These are phyloP conservation scores for Drosophila lutescens DNA, from an alignment of 2,888 invertebrate genomes.

Conservation along the genomic window DNA sequence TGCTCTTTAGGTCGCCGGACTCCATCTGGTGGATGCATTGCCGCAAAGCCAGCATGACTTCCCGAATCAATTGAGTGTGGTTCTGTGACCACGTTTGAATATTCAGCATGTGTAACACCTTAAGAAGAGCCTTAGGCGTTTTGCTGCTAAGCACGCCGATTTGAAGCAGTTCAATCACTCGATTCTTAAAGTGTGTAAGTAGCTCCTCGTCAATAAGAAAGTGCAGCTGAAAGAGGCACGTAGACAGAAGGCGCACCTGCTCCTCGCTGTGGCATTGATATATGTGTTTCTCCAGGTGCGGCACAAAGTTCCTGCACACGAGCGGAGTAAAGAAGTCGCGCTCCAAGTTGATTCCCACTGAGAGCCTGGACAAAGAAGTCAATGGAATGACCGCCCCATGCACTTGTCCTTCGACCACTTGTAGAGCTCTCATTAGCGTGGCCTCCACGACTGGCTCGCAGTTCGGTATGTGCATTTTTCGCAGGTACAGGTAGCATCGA, in stretches of 20 bases:
- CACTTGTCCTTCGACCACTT: conserved; percentile 63
- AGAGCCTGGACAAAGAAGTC: conserved; percentile 83
- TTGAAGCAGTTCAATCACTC: conserved; percentile 81
- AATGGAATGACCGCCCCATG: conserved; percentile 74
- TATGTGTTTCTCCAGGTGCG: conserved; percentile 81
- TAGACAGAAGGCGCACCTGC: conserved; percentile 84
- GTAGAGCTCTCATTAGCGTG: conserved; percentile 75
- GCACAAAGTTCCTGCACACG: conserved; percentile 82
- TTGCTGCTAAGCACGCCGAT: conserved; percentile 66
- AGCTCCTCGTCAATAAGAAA: conserved; percentile 82
- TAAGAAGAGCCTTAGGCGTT: conserved; percentile 74
- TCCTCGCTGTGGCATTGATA: conserved; percentile 80
- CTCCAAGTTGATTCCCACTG: conserved; percentile 83
- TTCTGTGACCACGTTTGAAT: conserved; percentile 85
- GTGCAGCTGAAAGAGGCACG: conserved; percentile 84
- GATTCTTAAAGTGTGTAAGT: conserved; percentile 82
- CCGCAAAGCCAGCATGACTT: conserved; percentile 82
- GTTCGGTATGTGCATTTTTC: conserved; percentile 84
- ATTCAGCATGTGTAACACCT: conserved; percentile 84
- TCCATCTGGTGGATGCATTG: conserved; percentile 82
- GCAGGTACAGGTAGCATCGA: conserved; percentile 84
- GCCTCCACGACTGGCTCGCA: conserved; percentile 78
- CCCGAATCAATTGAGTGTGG: conserved; percentile 81
- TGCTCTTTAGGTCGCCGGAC: conserved; percentile 83
- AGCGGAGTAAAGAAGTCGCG: conserved; percentile 83